Evolutionary conservation across 2,113 vertebrate genomes (phyloP), one percentile per base, ranked within the genome.

Genomic region (Microtus richardsoni): DNA sequence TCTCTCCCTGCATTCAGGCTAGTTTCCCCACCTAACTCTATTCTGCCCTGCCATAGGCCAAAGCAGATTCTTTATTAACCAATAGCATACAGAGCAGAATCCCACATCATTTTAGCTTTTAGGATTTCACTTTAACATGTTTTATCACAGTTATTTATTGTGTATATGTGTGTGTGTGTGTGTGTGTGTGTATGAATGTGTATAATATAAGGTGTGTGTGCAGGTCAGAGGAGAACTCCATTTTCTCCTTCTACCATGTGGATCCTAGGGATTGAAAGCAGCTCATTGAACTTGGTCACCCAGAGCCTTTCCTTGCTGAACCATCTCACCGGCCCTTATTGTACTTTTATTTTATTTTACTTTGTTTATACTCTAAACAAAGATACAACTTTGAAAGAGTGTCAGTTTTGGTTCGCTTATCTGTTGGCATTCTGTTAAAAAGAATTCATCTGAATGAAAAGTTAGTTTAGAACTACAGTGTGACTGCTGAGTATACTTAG

Each of bases 391-490:
- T 70, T 92, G 22, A 3, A 90, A 74, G 7, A 0, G 13, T 68
- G 0, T 71, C 28, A 11, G 5, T 39, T 85, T 91, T 80, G 28
- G 9, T 91, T 96, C 77, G 21, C 36, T 86, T 73, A 89, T 60
- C 94, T 93, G 3, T 82, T 93, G 84, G 17, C 73, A 41, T 95
- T 97, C 4, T 83, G 16, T 88, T 89, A 68, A 92, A 66, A 89
- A 70, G n/a, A 86, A 36, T n/a, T 71, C 83, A 89, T 89, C 64
- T 68, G 16, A 60, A 22, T 26, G 30, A 36, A 77, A 80, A 16
- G 17, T 86, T 71, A 95, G 85, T 96, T 95, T 91, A 5, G 14
- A 94, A 14, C 11, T 47, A 70, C 16, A 12, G 58, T 92, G 30
- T 88, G 74, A 47, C 66, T 91, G 78, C n/a, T 95, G 71, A 54